A percentile compares a stretch with the other conserved stretches of the same genome.
Conservation (phyloP, 2,113 vertebrate species). For the Oplegnathus fasciatus region DNA sequence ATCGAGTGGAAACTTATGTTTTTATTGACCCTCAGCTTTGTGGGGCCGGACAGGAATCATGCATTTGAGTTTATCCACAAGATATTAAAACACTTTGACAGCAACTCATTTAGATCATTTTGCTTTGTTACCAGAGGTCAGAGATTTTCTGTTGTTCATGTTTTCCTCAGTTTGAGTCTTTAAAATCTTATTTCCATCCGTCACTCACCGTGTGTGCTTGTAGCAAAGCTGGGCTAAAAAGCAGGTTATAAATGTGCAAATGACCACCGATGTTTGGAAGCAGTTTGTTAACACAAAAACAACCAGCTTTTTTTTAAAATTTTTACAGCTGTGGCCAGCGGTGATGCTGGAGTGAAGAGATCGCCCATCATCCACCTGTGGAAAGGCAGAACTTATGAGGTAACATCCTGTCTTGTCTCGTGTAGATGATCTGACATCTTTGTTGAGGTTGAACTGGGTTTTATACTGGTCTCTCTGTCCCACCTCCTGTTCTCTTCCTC, state of each 20-base stretch:
- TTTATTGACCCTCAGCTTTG: no score
- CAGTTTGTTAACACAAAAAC: not conserved
- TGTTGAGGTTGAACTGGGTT: not conserved
- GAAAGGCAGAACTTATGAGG: constrained; percentile 70
- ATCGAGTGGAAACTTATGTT: not conserved
- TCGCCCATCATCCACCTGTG: constrained; percentile 72
- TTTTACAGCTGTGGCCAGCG: constrained; percentile 15
- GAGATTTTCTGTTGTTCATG: no score
- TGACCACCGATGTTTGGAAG: no score
- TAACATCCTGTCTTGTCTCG: constrained; percentile 3
- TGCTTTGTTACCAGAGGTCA: not conserved
- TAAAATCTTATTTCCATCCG: no score
- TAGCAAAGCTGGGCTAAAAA: no score
- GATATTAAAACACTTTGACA: no score
- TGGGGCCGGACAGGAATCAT: no score
- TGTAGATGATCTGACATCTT: not conserved
- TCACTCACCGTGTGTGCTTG: no score
- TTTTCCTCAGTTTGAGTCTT: no score
- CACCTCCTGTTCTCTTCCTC: not conserved
- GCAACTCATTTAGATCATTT: not conserved
- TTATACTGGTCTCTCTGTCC: not conserved
- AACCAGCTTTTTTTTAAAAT: not conserved
- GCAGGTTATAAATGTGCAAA: no score
- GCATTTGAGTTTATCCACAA: no score
- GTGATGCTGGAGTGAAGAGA: constrained; percentile 56